Base-by-base conservation (phyloP, 2,113 vertebrate genomes). In the Chaetodon auriga region DNA sequence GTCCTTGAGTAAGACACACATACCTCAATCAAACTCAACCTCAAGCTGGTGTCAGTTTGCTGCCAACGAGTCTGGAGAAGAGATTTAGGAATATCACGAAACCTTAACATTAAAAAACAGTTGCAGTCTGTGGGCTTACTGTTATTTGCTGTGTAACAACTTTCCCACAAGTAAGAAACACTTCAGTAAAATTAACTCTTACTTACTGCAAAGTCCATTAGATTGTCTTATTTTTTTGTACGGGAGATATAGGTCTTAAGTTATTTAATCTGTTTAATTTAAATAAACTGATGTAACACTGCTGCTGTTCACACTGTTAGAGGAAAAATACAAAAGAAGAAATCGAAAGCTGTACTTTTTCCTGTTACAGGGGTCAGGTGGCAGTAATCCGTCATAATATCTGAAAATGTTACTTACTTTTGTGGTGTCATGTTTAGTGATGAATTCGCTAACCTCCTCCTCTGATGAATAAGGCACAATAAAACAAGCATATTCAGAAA, bases 391-490 rank as follows among this genome's bases (percentile, higher is more conserved):
- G 70, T 19, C 9, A 10, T 30, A 62, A 19, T 63, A 43, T 65
- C 43, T 53, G 45, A 62, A 84, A 73, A 49, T 58, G 48, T 80
- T 62, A 49, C 49, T 73, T 61, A 30, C 53, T 64, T 73, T 7
- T 80, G 19, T 78, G 46, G 53, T 66, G 55, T 57, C 23, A 69
- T 13, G 61, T 68, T 81, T 53, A 21, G 70, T 4, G 1, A 64
- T 41, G 7, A 48, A 38, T 45, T 64, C 1, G n/a, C 73, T 68
- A 35, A 41, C 64, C 14, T 78, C 14, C 53, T 55, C 35, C 49
- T 53, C 63, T 57, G 66, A 63, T 76, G 85, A 53, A 65, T 80
- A 90, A 90, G 87, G 87, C 89, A 89, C 86, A 89, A 86, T 83
- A 83, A 80, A 81, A 58, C 23, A 21, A 25, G 14, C 5, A 35